phyloP scores from a whole-genome alignment of 2,113 vertebrate species.

The Phaethornis superciliosus region DNA sequence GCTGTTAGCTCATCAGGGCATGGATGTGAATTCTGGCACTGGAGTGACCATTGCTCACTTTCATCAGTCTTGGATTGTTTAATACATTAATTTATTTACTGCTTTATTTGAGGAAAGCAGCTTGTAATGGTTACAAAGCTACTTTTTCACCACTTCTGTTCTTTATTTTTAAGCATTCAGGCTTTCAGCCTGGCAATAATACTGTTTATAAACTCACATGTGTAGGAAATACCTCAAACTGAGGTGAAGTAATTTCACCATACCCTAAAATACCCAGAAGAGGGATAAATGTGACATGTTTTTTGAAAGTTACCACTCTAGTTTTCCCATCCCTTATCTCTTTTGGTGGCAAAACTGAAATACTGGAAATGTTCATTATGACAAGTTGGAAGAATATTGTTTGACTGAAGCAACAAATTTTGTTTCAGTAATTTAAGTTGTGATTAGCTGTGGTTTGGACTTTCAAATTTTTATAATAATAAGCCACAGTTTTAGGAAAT shows the following conservation, averaged over 20 bases:
- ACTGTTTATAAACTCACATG: not conserved
- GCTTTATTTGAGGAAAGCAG: not conserved
- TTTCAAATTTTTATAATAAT: not conserved
- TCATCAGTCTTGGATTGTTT: not conserved
- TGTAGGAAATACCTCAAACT: constrained; percentile 17
- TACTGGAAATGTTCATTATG: not conserved
- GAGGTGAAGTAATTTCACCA: not conserved
- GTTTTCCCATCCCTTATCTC: not conserved
- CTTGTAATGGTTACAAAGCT: not conserved
- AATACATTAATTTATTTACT: not conserved
- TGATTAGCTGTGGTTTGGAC: not conserved
- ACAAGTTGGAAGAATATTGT: not conserved
- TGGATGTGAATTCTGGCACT: not conserved
- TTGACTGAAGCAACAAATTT: not conserved
- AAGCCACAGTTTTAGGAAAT: not conserved
- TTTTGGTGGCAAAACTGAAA: not conserved
- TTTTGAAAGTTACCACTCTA: not conserved
- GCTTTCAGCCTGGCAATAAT: constrained; percentile 8
- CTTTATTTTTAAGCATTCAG: not conserved
- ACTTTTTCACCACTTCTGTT: not conserved
- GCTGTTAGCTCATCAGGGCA: not conserved
- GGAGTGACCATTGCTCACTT: not conserved
- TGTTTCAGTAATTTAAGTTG: not conserved
- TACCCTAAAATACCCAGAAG: constrained; percentile 9
- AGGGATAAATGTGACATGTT: not conserved